Evolutionary conservation across 2,888 invertebrate genomes (phyloP).

Genomic region (Drosophila yooni): DNA sequence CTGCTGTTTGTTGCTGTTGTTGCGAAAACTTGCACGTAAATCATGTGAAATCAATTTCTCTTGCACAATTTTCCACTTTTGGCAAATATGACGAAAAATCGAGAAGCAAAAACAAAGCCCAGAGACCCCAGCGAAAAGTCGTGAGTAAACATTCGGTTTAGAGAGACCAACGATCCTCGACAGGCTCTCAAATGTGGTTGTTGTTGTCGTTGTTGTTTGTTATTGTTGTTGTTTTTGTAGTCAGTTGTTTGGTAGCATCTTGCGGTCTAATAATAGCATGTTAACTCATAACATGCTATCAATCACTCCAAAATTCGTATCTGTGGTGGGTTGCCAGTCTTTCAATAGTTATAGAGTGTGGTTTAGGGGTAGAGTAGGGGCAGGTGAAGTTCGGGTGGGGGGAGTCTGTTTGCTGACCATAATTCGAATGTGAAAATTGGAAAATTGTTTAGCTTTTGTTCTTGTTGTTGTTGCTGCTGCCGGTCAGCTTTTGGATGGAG

Average conservation of each 20-base stretch:
- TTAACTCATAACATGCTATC: conserved; percentile 82
- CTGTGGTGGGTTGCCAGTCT: conserved; percentile 61
- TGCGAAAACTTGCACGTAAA: conserved; percentile 75
- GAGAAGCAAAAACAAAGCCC: conserved; percentile 31
- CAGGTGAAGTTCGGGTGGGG: background rate
- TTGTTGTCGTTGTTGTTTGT: conserved; percentile 30
- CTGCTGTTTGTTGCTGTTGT: conserved; percentile 38
- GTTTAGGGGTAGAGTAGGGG: background rate
- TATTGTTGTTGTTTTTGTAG: conserved; percentile 34
- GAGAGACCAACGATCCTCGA: conserved; percentile 41
- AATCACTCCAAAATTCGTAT: conserved; percentile 74
- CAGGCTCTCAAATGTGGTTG: conserved; percentile 42
- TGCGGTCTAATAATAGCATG: conserved; percentile 78
- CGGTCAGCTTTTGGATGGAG: conserved; percentile 37
- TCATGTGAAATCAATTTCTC: conserved; percentile 83
- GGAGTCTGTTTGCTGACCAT: conserved; percentile 41
- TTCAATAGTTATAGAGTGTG: conserved; percentile 23
- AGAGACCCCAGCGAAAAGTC: conserved; percentile 57
- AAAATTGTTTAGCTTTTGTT: conserved; percentile 63
- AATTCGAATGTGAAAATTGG: conserved; percentile 81
- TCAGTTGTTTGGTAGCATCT: conserved; percentile 71
- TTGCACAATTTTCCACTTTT: conserved; percentile 79
- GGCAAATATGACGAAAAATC: conserved; percentile 75
- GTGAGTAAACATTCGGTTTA: conserved; percentile 76
- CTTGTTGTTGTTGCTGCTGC: conserved; percentile 28